Conservation (phyloP, 2,888 invertebrate genomes). For the Cheilosia variabilis region DNA sequence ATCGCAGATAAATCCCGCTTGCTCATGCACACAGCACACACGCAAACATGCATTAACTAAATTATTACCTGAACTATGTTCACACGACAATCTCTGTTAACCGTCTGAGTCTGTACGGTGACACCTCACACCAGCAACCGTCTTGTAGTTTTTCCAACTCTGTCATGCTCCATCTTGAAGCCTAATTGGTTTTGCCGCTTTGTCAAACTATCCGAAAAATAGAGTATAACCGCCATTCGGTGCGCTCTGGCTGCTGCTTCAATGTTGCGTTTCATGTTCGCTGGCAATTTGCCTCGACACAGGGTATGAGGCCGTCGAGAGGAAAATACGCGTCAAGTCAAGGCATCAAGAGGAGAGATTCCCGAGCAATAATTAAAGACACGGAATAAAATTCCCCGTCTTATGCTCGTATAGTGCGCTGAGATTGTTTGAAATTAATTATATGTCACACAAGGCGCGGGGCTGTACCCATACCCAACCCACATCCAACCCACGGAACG, state of each 20-base stretch:
- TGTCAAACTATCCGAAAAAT: constrained; percentile 69
- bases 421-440: constrained; percentile 75
- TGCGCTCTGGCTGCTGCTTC: constrained; percentile 23
- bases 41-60: constrained; percentile 64
- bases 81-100: constrained; percentile 57
- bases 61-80: constrained; percentile 69
- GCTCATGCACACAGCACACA: constrained; percentile 26
- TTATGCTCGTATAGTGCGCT: constrained; percentile 51
- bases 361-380: constrained; percentile 61
- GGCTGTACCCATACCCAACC: background rate
- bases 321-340: constrained; percentile 33
- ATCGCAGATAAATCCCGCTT: constrained; percentile 54
- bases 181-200: constrained; percentile 73
- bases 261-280: constrained; percentile 37
- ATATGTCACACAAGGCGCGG: constrained; percentile 64
- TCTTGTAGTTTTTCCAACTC: constrained; percentile 30
- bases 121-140: constrained; percentile 9
- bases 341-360: constrained; percentile 47
- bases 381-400: constrained; percentile 49
- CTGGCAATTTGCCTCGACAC: constrained; percentile 39
- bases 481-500: background rate
- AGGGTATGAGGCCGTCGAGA: constrained; percentile 10
- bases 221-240: constrained; percentile 43
- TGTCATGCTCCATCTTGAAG: constrained; percentile 50
- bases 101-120: constrained; percentile 38